Conservation (phyloP, 2,888 invertebrate genomes). For the Dryocosmus kuriphilus region DNA sequence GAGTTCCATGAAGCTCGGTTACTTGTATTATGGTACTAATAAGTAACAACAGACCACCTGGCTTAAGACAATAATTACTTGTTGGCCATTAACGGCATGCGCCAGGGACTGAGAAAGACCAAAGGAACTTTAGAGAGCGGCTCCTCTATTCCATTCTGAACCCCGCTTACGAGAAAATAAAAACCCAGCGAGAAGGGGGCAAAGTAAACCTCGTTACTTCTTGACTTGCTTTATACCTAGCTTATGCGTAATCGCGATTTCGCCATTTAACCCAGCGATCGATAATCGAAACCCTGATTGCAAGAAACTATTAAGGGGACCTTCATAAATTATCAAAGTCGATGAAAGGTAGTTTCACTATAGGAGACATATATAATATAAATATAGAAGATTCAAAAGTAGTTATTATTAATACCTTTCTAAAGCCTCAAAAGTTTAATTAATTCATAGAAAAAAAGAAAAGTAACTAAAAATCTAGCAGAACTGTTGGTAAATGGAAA, state of each 20-base stretch:
- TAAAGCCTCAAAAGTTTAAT: background rate
- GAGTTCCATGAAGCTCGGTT: conserved; percentile 45
- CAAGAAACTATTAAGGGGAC: background rate
- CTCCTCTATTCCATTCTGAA: conserved; percentile 50
- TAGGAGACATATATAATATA: background rate
- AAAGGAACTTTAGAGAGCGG: conserved; percentile 51
- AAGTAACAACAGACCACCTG: conserved; percentile 72
- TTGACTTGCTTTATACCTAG: conserved; percentile 41
- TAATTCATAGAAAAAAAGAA: too few relatives aligned
- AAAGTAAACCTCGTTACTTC: conserved; percentile 44
- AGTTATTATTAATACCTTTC: background rate
- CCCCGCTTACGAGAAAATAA: conserved; percentile 21
- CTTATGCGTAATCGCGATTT: conserved; percentile 28
- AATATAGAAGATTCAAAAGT: background rate
- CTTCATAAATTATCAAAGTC: conserved; percentile 17
- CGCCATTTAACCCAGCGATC: conserved; percentile 8
- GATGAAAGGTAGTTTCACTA: conserved; percentile 1
- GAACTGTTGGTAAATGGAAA: too few relatives aligned
- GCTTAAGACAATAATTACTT: conserved; percentile 72
- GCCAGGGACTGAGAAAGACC: conserved; percentile 55
- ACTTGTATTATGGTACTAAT: conserved; percentile 61
- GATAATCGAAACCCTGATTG: conserved; percentile 28
- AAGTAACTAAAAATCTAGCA: too few relatives aligned
- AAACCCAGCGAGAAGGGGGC: conserved; percentile 43
- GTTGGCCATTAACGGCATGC: conserved; percentile 69